Evolutionary conservation across 2,888 invertebrate genomes (phyloP).

Genomic region (Ormia ochracea): DNA sequence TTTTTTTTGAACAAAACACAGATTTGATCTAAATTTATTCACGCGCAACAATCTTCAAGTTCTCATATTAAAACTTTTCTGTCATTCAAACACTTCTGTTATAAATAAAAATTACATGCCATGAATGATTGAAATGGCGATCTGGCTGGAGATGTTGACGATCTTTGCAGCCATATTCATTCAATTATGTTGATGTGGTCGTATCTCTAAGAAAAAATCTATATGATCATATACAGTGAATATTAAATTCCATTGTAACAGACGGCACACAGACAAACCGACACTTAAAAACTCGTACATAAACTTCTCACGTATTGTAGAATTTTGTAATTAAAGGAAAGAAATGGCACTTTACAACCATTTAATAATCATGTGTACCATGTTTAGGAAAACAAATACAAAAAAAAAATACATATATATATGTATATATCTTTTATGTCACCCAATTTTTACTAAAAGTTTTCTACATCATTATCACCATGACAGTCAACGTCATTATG

Average conservation of each 20-base stretch:
- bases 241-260: conserved; percentile 27
- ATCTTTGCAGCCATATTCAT: conserved; percentile 4
- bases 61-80: conserved; percentile 24
- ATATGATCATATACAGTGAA: conserved; percentile 5
- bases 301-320: conserved; percentile 1
- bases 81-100: conserved; percentile 17
- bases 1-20: neutral
- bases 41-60: conserved; percentile 50
- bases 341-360: neutral
- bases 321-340: conserved; percentile 2
- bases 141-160: conserved; percentile 10
- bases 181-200: neutral
- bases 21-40: conserved; percentile 49
- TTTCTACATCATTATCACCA: neutral
- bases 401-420: too few relatives aligned
- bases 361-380: neutral
- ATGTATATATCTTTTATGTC: conserved; percentile 34
- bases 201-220: conserved; percentile 8
- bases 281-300: neutral
- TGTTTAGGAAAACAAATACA: neutral
- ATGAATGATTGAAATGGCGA: conserved; percentile 14
- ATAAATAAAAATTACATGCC: conserved; percentile 23
- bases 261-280: too few relatives aligned
- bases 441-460: conserved; percentile 9
- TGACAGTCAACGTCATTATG: conserved; percentile 26